phyloP scores from a whole-genome alignment of 2,797 vertebrate genomes.

The Odontamblyopus rebecca region DNA sequence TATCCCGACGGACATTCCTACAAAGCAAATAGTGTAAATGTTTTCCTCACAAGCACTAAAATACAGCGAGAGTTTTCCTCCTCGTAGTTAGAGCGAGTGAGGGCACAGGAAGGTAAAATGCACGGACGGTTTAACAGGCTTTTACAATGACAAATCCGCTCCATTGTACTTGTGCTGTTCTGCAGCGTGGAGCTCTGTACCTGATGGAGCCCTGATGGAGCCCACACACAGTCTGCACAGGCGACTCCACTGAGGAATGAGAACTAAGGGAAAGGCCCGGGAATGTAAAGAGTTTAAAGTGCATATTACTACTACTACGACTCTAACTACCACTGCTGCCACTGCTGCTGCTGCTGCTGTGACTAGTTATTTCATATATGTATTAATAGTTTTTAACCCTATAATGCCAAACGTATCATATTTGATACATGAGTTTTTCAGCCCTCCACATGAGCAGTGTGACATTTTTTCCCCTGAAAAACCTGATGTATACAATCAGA shows the following conservation, averaged over 20 bases:
- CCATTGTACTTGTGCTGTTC: not conserved
- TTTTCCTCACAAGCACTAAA: not conserved
- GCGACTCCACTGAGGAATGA: not conserved
- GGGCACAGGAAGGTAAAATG: not conserved
- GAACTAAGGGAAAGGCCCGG: not conserved
- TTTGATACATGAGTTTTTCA: too few relatives aligned
- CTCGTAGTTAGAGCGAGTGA: not conserved
- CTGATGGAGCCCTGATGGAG: not conserved
- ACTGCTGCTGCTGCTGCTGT: too few relatives aligned
- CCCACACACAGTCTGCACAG: not conserved
- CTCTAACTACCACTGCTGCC: too few relatives aligned
- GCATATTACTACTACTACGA: too few relatives aligned
- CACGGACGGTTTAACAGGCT: not conserved
- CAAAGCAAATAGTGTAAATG: not conserved
- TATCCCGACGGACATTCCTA: not conserved
- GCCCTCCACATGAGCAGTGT: too few relatives aligned
- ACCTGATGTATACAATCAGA: too few relatives aligned
- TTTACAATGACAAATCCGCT: not conserved
- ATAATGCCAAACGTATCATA: too few relatives aligned
- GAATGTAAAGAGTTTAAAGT: conserved; percentile 1
- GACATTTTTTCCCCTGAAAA: too few relatives aligned
- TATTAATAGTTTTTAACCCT: too few relatives aligned
- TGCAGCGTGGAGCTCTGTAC: not conserved
- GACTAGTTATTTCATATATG: too few relatives aligned
- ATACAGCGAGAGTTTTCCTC: not conserved